Percentiles rank a stretch among this genome's conserved stretches.
phyloP scores from a whole-genome alignment of 2,888 invertebrate genomes.

The Phorcus lineatus region DNA sequence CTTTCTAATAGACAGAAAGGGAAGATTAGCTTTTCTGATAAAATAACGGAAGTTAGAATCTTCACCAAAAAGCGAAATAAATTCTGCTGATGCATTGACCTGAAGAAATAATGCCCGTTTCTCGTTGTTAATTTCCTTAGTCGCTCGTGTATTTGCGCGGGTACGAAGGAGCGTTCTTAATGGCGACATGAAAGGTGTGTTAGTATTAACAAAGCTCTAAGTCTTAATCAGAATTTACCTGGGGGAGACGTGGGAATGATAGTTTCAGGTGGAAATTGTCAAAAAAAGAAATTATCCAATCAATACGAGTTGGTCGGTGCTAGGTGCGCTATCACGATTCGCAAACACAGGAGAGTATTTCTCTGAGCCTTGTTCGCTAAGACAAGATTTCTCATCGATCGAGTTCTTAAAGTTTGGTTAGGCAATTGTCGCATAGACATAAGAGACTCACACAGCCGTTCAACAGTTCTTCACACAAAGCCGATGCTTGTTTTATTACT shows the following conservation, averaged over 20 bases:
- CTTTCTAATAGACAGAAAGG: constrained; percentile 28
- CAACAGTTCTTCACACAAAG: constrained; percentile 11
- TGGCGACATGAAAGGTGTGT: constrained; percentile 28
- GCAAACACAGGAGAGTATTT: constrained; percentile 8
- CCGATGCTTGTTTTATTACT: constrained; percentile 2
- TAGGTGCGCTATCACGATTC: constrained; percentile 10
- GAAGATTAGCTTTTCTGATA: constrained; percentile 27
- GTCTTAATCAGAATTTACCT: constrained; percentile 28
- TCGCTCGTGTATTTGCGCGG: constrained; percentile 17
- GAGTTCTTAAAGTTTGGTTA: neutral
- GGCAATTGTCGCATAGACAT: constrained; percentile 14
- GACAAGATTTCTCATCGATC: neutral
- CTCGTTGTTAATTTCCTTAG: constrained; percentile 27
- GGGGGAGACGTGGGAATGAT: constrained; percentile 25
- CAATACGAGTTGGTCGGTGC: neutral
- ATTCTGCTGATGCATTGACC: constrained; percentile 25
- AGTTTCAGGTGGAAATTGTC: constrained; percentile 27
- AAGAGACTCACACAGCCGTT: neutral
- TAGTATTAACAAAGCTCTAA: constrained; percentile 22
- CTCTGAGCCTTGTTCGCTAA: neutral
- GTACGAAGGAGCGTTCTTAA: constrained; percentile 1
- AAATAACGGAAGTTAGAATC: constrained; percentile 26
- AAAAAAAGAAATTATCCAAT: constrained; percentile 27
- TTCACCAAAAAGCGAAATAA: constrained; percentile 29
- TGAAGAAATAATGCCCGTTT: constrained; percentile 23